phyloP scores from a whole-genome alignment of 2,113 vertebrate species.

The Oplegnathus fasciatus region DNA sequence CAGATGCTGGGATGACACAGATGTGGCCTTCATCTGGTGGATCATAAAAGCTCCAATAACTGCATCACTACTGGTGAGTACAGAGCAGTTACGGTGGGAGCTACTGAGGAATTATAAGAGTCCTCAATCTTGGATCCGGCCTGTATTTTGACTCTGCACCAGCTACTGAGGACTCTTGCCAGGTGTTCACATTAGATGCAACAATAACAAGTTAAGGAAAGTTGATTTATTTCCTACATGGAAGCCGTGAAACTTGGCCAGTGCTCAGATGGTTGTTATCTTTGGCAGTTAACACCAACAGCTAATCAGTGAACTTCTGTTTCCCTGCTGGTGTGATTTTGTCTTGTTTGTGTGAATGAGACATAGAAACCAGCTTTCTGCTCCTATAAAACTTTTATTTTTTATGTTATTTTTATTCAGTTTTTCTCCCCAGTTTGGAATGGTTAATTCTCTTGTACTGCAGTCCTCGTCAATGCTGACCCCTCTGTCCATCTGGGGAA shows the following conservation, averaged over 20 bases:
- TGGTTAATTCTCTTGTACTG: neutral
- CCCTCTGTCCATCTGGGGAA: neutral
- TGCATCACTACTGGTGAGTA: slow-evolving; percentile 83
- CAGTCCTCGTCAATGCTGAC: neutral
- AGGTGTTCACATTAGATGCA: neutral
- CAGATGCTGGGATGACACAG: slow-evolving; percentile 87
- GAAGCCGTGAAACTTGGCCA: neutral
- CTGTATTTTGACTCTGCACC: neutral
- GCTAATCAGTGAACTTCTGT: neutral
- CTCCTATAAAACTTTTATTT: neutral
- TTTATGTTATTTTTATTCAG: neutral
- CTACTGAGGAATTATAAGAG: slow-evolving; percentile 11
- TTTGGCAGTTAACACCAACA: neutral
- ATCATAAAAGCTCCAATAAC: slow-evolving; percentile 86
- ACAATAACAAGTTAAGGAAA: slow-evolving; percentile 9
- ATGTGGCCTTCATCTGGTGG: slow-evolving; percentile 84
- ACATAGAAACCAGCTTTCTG: too few relatives aligned
- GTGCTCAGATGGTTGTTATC: neutral
- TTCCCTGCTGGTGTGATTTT: slow-evolving; percentile 6
- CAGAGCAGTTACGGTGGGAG: neutral
- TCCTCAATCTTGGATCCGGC: slow-evolving; percentile 22
- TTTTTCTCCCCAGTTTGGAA: too few relatives aligned
- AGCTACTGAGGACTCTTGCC: neutral
- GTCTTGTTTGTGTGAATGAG: neutral
- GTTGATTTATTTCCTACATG: neutral